Evolutionary conservation across 2,113 vertebrate genomes (phyloP).

Genomic region (Malaclemys terrapin): DNA sequence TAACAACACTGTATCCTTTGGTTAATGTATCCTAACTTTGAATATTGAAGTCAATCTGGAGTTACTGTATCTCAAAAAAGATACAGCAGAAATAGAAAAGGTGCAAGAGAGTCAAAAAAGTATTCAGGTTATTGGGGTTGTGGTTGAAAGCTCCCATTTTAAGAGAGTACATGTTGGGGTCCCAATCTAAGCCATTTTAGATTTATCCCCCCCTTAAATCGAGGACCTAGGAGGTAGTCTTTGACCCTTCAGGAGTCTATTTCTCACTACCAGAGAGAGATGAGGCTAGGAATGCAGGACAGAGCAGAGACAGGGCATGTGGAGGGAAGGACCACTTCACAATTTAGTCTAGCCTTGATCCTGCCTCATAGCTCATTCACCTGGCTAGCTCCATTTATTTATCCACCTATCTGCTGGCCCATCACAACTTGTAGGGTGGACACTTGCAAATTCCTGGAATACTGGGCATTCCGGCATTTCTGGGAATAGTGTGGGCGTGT

Average conservation of each 20-base stretch:
- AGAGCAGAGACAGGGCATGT: background rate
- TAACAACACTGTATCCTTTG: background rate
- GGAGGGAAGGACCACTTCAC: background rate
- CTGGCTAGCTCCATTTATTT: background rate
- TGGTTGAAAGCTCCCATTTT: background rate
- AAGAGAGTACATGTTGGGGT: background rate
- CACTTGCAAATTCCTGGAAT: background rate
- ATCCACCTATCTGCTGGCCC: background rate
- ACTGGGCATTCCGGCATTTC: background rate
- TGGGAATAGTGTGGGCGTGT: background rate
- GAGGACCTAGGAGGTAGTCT: background rate
- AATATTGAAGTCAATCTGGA: background rate
- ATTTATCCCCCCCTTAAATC: background rate
- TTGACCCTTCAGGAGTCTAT: background rate
- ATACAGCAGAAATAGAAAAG: background rate
- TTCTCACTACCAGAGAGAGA: background rate
- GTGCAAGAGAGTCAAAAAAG: background rate
- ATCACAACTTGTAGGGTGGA: background rate
- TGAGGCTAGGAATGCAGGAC: background rate
- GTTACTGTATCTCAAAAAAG: background rate
- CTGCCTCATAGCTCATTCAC: background rate
- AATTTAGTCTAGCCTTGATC: background rate
- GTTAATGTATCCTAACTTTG: background rate
- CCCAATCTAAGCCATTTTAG: background rate
- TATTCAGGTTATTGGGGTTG: background rate